Evolutionary conservation across 2,797 vertebrate species (phyloP), one percentile per base, ranked within the genome.

Genomic region (Lophius americanus): DNA sequence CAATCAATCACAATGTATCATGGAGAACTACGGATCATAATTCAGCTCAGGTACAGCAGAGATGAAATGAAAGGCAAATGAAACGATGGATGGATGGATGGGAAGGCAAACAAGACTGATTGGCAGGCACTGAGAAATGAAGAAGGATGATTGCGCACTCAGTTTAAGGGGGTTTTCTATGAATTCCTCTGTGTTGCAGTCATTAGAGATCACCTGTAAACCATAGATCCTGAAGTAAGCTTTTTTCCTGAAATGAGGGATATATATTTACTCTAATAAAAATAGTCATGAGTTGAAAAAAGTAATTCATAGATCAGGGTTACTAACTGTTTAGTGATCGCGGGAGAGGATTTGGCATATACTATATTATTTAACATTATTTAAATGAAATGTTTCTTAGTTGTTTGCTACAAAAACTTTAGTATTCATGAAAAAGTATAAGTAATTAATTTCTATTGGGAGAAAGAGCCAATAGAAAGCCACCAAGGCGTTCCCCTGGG

Each of bases 1-100:
- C 81, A 82, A 90, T 90, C 85, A 87, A 89, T 90, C 86, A 90
- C 76, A 76, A 77, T 68, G 73, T 73, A 84, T 88, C 81, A 73
- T 44, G 51, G 65, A 78, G 55, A 73, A 81, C 74, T 51, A 37
- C 50, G 33, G 69, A 79, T 83, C 85, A 89, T 87, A 88, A 88
- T 87, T 90, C 78, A 81, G 79, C 74, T 70, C 82, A 86, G 85
- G 84, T 81, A 79, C 47, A 64, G 74, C 55, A 62, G 68, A 81
- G 69, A 84, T 23, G 73, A 57, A 72, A 66, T 72, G 73, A 72
- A 44, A 53, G 51, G 41, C 41, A 74, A 82, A 83, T 58, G 70
- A 66, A 66, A 79, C 58, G 38, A 64, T 55, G 76, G 75, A 83
- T 71, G 64, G 75, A 79, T 50, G 44, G 66, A 68, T 51, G 63